Conservation (phyloP, 2,113 vertebrate species). For the Lipophrys pholis region DNA sequence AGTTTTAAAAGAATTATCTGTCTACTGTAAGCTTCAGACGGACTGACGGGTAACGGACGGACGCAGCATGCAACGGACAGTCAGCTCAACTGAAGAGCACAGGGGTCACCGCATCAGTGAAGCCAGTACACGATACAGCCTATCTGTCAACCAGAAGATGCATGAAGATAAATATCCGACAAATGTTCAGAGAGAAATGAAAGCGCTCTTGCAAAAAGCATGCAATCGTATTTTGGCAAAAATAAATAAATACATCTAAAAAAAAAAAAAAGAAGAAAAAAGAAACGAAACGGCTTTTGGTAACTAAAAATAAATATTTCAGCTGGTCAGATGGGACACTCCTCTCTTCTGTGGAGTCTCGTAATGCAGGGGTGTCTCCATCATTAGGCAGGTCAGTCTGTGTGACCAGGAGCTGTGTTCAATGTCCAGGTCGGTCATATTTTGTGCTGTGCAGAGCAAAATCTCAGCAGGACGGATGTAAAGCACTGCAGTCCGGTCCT, state of each 20-base stretch:
- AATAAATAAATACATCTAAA: neutral
- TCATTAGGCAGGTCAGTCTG: neutral
- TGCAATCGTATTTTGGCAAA: constrained; percentile 64
- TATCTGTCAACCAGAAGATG: constrained; percentile 31
- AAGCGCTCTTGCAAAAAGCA: constrained; percentile 63
- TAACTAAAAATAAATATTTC: constrained; percentile 20
- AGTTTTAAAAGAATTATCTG: constrained; percentile 28
- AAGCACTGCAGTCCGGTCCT: constrained; percentile 35
- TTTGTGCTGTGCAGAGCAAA: constrained; percentile 11
- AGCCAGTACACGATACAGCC: constrained; percentile 36
- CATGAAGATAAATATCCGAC: constrained; percentile 34
- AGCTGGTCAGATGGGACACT: constrained; percentile 52
- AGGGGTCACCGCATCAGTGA: constrained; percentile 44
- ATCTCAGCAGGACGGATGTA: constrained; percentile 25
- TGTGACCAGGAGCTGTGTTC: neutral
- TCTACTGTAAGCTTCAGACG: constrained; percentile 32
- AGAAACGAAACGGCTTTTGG: constrained; percentile 19
- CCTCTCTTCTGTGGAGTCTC: constrained; percentile 35
- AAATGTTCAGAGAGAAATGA: constrained; percentile 42
- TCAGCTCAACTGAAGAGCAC: constrained; percentile 32
- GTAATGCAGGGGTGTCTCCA: constrained; percentile 19
- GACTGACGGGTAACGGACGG: constrained; percentile 43
- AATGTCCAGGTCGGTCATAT: constrained; percentile 36
- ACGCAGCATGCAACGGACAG: constrained; percentile 48
- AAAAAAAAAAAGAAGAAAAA: accelerated